Evolutionary conservation across 2,888 invertebrate genomes (phyloP).

Genomic region (Machimus atricapillus): DNA sequence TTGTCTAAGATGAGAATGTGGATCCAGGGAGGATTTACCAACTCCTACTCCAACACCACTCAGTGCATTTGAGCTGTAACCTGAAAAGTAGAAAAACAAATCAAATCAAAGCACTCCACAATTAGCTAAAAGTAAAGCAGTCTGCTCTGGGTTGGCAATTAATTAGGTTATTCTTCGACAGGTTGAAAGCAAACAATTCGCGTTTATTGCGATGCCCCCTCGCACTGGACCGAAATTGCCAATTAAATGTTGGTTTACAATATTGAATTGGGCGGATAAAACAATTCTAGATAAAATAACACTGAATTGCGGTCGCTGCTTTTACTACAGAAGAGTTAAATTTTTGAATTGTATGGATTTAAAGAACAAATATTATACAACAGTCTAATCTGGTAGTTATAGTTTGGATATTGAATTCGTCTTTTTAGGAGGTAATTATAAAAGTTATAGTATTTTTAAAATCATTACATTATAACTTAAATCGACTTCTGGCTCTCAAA

Average conservation of each 20-base stretch:
- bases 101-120: constrained; percentile 33
- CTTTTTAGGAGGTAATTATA: background rate
- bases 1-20: constrained; percentile 88
- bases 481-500: too few species aligned
- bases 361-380: background rate
- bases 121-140: background rate
- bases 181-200: background rate
- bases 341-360: background rate
- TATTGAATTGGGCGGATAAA: background rate
- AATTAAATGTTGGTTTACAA: background rate
- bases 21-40: constrained; percentile 80
- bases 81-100: constrained; percentile 65
- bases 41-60: constrained; percentile 69
- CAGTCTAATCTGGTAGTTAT: background rate
- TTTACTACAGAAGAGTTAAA: background rate
- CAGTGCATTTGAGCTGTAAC: constrained; percentile 83
- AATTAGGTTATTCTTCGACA: background rate
- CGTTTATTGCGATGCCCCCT: background rate
- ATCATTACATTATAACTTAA: too few species aligned
- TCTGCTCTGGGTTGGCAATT: background rate
- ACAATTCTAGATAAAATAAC: background rate
- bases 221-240: background rate
- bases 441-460: background rate
- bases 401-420: too few species aligned
- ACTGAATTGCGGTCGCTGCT: background rate